Conservation (phyloP, 1,140 invertebrate genomes). For the Pentalonia nigronervosa region DNA sequence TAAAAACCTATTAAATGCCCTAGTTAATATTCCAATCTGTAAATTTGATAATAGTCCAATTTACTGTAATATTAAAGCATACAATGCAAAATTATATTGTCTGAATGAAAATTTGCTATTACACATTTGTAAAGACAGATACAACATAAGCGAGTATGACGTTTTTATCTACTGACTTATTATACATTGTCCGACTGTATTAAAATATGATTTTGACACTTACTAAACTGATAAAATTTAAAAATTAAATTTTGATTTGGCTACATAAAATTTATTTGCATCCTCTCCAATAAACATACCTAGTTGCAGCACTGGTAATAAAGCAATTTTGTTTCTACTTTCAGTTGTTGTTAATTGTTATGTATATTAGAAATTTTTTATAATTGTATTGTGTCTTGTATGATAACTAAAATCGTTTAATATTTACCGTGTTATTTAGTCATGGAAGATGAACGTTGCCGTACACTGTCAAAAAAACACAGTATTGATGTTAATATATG, state of each 20-base stretch:
- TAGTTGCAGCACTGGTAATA: too few relatives aligned
- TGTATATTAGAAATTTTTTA: background rate
- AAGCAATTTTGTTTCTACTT: too few relatives aligned
- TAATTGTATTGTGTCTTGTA: background rate
- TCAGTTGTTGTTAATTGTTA: too few relatives aligned
- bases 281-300: background rate
- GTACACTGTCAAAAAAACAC: background rate
- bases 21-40: too few relatives aligned
- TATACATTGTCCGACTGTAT: background rate
- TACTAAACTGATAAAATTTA: background rate
- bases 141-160: background rate
- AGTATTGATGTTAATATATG: slow-evolving; percentile 12
- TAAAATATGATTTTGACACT: background rate
- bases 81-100: background rate
- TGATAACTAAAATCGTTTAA: background rate
- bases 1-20: too few relatives aligned
- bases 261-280: background rate
- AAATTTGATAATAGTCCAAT: too few relatives aligned
- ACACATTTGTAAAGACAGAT: background rate
- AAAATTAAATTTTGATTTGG: background rate
- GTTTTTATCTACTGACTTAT: background rate
- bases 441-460: slow-evolving; percentile 41
- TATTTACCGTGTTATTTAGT: background rate
- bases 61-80: background rate
- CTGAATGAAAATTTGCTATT: background rate